Evolutionary conservation across 2,888 invertebrate species (phyloP).

Genomic region (Alitta virens): DNA sequence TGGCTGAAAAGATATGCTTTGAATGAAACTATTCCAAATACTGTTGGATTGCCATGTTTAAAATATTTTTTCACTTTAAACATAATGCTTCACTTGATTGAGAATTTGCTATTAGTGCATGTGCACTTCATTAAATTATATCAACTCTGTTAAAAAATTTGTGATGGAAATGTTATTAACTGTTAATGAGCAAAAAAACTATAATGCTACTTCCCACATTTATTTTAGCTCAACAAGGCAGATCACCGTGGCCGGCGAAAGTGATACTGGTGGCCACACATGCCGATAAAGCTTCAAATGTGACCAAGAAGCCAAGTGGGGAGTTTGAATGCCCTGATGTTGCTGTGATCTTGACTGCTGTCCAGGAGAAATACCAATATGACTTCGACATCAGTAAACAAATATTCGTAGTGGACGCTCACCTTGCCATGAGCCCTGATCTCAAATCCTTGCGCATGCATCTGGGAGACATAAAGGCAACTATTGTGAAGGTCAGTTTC

Average conservation of each 20-base stretch:
- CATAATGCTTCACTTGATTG: no score
- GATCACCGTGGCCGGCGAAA: conserved; percentile 59
- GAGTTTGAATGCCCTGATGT: conserved; percentile 61
- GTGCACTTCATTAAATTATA: no score
- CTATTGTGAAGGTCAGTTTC: conserved; percentile 59
- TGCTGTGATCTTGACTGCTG: conserved; percentile 18
- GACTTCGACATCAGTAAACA: conserved; percentile 64
- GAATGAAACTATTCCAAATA: no score
- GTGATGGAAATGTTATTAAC: background rate
- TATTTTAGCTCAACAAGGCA: conserved; percentile 63
- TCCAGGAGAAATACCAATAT: conserved; percentile 60
- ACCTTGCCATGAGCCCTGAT: conserved; percentile 65
- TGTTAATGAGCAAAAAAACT: background rate
- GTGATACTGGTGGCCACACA: conserved; percentile 68
- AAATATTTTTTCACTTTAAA: no score
- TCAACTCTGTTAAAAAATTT: background rate
- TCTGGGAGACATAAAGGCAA: conserved; percentile 61
- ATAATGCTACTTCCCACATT: background rate
- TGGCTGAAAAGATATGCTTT: no score
- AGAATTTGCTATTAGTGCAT: no score
- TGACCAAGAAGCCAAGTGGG: conserved; percentile 62
- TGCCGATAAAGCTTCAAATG: conserved; percentile 61
- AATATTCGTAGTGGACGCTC: conserved; percentile 66
- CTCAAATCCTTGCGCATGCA: conserved; percentile 65
- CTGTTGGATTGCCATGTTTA: no score